A percentile compares a stretch with the other conserved stretches of the same genome.
phyloP scores from a whole-genome alignment of 92 coral and sea anemone genomes.

The Muricea muricata region DNA sequence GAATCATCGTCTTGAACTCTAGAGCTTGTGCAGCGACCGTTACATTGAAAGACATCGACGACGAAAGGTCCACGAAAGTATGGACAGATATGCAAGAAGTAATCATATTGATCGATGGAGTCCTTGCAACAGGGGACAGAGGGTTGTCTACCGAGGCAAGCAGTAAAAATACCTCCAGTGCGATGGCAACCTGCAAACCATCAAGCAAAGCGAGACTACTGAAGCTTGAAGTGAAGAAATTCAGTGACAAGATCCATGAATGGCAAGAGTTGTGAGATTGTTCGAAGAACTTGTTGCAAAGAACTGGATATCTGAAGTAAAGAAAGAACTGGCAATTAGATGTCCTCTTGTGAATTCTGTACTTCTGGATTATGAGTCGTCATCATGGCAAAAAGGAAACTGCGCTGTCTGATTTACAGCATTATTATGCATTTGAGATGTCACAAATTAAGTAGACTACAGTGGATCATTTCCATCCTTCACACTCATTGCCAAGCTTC shows the following conservation, averaged over 20 bases:
- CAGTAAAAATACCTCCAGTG: neutral
- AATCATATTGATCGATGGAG: neutral
- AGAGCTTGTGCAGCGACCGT: no score
- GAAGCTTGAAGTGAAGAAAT: constrained; percentile 48
- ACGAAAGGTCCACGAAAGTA: neutral
- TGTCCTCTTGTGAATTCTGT: no score
- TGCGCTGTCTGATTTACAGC: no score
- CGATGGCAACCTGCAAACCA: neutral
- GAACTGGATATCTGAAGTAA: constrained; percentile 37
- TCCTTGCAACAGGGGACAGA: neutral
- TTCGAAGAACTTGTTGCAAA: constrained; percentile 38
- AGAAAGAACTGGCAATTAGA: no score
- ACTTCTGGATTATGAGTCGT: no score
- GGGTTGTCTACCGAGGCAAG: neutral
- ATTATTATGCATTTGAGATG: no score
- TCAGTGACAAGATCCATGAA: constrained; percentile 32
- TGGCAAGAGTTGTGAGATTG: constrained; percentile 61
- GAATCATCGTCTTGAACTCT: no score
- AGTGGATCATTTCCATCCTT: no score
- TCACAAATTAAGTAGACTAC: no score
- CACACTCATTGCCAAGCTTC: no score
- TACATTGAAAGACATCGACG: no score
- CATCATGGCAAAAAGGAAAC: no score
- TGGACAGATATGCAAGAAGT: neutral
- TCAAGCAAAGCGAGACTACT: constrained; percentile 20